Base-by-base conservation (phyloP, 2,113 vertebrate species). In the Onychostruthus taczanowskii region DNA sequence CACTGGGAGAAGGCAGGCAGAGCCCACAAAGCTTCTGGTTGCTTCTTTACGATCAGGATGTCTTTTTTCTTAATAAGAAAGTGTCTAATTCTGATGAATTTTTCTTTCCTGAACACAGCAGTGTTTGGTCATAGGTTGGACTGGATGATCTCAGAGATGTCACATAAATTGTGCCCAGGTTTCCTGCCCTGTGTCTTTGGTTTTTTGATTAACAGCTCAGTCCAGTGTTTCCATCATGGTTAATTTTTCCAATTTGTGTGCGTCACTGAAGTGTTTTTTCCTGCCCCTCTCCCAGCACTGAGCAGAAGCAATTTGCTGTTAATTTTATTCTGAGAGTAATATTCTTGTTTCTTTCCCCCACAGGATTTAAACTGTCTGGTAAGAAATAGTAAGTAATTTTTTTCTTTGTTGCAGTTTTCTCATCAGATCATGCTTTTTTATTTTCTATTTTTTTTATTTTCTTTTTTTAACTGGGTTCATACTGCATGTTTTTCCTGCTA, bases 351-450 rank as follows among this genome's bases (percentile, higher is more conserved):
- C 75, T 90, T 88, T 64, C 9, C 31, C 47, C 75, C 56, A 74
- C 97, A 98, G 98, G 96, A 92, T 67, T 95, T 98, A 69, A 91
- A 88, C 88, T 98, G 98, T 78, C 87, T 62, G 1, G 96, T 98
- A 82, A 82, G 86, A 87, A 97, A 97, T 1, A 98, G 98, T 98
- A 98, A 98, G 98, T 98, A 37, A 7, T 37, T 79, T 90, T 91
- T 84, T 67, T 52, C 31, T 82, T 83, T 50, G 26, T 53, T 59
- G 14, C 8, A 0, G 1, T 49, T 50, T 92, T 93, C 26, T 75
- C 50, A 61, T 91, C 12, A 26, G 30, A 37, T 28, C 30, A 8
- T 64, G 39, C 7, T 2, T 20, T n/a, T 39, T 28, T 35, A 39
- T 39, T 41, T 13, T 9, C 9, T 33, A 0, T n/a, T 89, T 13